Conservation (phyloP, 2,888 invertebrate species). For the Polymixis lichenea region DNA sequence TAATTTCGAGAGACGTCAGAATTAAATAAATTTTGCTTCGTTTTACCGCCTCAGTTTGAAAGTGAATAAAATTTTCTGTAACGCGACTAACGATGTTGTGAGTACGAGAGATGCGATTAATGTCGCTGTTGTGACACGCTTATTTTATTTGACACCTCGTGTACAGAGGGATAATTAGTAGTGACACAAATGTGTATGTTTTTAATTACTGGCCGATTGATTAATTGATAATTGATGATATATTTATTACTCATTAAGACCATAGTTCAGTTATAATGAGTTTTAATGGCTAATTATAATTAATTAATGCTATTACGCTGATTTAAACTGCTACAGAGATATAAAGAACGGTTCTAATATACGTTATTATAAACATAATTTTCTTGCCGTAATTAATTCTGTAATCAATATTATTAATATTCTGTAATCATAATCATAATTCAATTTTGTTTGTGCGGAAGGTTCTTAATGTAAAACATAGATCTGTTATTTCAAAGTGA, state of each 20-base stretch:
- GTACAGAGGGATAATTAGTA: slow-evolving; percentile 1
- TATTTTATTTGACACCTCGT: slow-evolving; percentile 38
- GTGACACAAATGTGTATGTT: slow-evolving; percentile 3
- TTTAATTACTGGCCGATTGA: neutral
- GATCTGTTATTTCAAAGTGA: neutral
- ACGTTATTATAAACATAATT: no score
- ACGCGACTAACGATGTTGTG: slow-evolving; percentile 31
- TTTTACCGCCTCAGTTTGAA: slow-evolving; percentile 3
- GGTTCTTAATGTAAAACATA: neutral
- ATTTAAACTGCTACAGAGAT: neutral
- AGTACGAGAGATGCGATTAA: slow-evolving; percentile 43
- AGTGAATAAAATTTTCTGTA: slow-evolving; percentile 40
- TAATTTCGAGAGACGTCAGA: slow-evolving; percentile 3
- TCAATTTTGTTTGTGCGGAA: neutral
- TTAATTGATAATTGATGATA: slow-evolving; percentile 13
- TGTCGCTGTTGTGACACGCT: slow-evolving; percentile 36
- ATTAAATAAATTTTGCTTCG: slow-evolving; percentile 14
- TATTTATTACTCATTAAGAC: slow-evolving; percentile 3
- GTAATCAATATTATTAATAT: no score
- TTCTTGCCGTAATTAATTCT: neutral
- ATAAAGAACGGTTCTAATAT: neutral
- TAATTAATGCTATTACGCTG: slow-evolving; percentile 4
- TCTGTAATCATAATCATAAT: no score
- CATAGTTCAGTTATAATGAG: slow-evolving; percentile 21
- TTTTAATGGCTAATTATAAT: slow-evolving; percentile 24